phyloP scores from a whole-genome alignment of 2,113 vertebrate species.

The Rallus limicola region DNA sequence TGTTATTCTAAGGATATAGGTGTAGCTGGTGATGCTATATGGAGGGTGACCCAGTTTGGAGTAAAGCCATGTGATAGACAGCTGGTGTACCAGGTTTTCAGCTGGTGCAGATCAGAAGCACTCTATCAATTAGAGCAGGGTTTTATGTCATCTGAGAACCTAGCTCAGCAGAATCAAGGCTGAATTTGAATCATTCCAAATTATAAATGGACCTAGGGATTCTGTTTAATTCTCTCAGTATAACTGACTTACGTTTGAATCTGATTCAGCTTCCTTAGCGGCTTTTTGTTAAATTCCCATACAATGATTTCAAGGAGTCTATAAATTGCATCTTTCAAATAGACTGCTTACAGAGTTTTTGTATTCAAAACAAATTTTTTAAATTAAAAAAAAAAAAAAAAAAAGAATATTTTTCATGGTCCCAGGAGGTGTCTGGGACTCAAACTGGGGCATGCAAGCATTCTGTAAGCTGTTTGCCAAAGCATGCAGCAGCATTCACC shows the following conservation, averaged over 20 bases:
- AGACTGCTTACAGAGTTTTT: not conserved
- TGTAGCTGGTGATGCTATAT: not conserved
- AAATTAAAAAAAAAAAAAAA: too few relatives aligned
- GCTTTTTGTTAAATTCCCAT: not conserved
- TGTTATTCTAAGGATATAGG: not conserved
- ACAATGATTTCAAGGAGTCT: not conserved
- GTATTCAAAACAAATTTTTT: not conserved
- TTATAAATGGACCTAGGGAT: not conserved
- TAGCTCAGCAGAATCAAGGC: not conserved
- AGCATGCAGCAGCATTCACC: not conserved
- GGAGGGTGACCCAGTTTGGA: not conserved
- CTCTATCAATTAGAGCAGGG: not conserved
- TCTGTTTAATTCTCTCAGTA: not conserved
- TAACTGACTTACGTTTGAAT: not conserved
- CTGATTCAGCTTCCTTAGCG: not conserved
- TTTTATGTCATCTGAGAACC: not conserved
- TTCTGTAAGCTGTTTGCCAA: not conserved
- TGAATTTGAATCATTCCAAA: not conserved
- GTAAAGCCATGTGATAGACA: not conserved
- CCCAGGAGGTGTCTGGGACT: not conserved
- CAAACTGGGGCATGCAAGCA: not conserved
- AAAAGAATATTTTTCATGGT: not conserved
- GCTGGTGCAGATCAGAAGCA: not conserved
- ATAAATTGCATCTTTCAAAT: not conserved
- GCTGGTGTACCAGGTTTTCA: not conserved